Evolutionary conservation across 1,140 invertebrate species (phyloP).

Genomic region (Magallana gigas): DNA sequence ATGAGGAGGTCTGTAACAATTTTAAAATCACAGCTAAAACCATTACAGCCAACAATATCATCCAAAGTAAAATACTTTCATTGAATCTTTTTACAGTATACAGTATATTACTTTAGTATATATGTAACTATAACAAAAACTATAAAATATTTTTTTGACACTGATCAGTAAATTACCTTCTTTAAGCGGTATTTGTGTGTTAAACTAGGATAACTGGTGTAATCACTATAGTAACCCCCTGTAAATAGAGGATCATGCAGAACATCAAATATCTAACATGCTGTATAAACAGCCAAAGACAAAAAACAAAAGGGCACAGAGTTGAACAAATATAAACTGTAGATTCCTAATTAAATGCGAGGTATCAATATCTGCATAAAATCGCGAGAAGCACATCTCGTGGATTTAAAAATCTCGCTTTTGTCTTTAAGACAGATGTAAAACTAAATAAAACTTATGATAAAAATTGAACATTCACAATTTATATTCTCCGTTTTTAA

Average conservation of each 20-base stretch:
- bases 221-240: slow-evolving; percentile 56
- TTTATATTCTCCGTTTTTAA: too few species aligned
- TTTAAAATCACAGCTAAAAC: neutral
- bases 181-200: slow-evolving; percentile 48
- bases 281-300: neutral
- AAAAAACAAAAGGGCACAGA: neutral
- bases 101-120: neutral
- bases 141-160: too few species aligned
- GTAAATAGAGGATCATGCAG: slow-evolving; percentile 40
- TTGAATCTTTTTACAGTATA: too few species aligned
- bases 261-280: slow-evolving; percentile 9
- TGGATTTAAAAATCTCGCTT: too few species aligned
- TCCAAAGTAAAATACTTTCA: too few species aligned
- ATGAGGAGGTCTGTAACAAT: slow-evolving; percentile 34
- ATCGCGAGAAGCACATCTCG: too few species aligned
- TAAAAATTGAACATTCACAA: too few species aligned
- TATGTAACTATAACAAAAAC: neutral
- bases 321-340: neutral
- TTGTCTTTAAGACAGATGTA: too few species aligned
- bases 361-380: too few species aligned
- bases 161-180: slow-evolving; percentile 33
- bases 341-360: too few species aligned
- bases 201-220: slow-evolving; percentile 48
- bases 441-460: too few species aligned
- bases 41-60: neutral